These are phyloP conservation scores for Chiloscyllium plagiosum DNA, from an alignment of 2,113 vertebrate genomes.

Conservation along the genomic window DNA sequence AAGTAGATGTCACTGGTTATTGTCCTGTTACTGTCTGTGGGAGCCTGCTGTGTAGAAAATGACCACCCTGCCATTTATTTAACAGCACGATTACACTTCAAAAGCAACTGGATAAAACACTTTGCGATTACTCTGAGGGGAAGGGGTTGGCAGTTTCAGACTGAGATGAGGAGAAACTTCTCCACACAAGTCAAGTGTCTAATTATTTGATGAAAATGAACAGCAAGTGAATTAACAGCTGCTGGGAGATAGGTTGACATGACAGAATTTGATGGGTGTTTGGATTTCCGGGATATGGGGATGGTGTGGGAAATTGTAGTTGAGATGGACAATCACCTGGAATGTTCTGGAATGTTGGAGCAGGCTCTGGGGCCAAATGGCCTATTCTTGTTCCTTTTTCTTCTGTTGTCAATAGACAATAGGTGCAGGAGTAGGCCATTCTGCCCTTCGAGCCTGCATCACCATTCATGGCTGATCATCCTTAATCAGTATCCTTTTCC, in stretches of 20 bases:
- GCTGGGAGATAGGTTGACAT: too few relatives aligned
- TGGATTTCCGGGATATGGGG: too few relatives aligned
- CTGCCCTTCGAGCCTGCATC: too few relatives aligned
- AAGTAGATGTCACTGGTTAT: not conserved
- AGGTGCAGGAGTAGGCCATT: too few relatives aligned
- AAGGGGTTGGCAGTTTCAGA: not conserved
- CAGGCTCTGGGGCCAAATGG: not conserved
- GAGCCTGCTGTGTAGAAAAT: not conserved
- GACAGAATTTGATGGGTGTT: too few relatives aligned
- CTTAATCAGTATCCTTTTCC: too few relatives aligned
- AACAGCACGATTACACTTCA: not conserved
- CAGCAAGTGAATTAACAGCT: too few relatives aligned
- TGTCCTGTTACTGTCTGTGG: not conserved
- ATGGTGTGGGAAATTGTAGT: not conserved
- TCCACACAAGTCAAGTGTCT: not conserved
- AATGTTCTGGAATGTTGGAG: too few relatives aligned
- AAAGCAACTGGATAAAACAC: not conserved
- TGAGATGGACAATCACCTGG: not conserved
- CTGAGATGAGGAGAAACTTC: not conserved
- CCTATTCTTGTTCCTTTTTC: not conserved
- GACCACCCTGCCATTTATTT: not conserved
- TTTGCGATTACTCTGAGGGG: not conserved
- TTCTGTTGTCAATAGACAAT: not conserved
- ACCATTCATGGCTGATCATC: too few relatives aligned
- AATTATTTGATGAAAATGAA: too few relatives aligned